Conservation (phyloP, 1,140 invertebrate species). For the Danaus plexippus region DNA sequence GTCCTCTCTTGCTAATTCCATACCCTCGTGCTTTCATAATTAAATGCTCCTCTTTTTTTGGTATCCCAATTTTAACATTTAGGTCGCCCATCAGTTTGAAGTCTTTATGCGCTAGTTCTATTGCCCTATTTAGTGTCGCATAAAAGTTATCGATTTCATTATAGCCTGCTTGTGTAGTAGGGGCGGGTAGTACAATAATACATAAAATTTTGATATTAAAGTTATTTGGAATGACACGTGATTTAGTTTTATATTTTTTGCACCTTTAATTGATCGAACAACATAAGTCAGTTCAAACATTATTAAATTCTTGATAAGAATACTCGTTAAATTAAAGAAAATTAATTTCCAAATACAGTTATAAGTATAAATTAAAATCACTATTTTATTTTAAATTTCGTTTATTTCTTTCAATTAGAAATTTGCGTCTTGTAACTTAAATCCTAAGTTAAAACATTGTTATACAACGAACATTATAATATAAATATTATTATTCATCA, state of each 20-base stretch:
- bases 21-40: neutral
- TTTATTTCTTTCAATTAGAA: conserved; percentile 36
- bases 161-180: neutral
- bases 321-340: too few species aligned
- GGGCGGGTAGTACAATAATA: neutral
- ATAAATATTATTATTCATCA: conserved; percentile 40
- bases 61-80: conserved; percentile 6
- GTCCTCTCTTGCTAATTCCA: conserved; percentile 8
- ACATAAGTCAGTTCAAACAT: too few species aligned
- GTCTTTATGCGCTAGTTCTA: conserved; percentile 5
- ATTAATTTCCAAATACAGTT: too few species aligned
- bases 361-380: too few species aligned
- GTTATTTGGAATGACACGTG: too few species aligned
- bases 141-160: conserved; percentile 6
- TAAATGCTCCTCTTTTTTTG: conserved; percentile 5
- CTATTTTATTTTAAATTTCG: conserved; percentile 33
- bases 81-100: conserved; percentile 8
- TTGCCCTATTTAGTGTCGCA: conserved; percentile 4
- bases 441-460: conserved; percentile 39
- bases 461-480: conserved; percentile 35
- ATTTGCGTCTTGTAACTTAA: conserved; percentile 34
- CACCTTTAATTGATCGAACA: too few species aligned
- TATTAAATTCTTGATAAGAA: too few species aligned
- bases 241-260: too few species aligned
- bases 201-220: too few species aligned